Base-by-base conservation (phyloP, 2,888 invertebrate species). In the Sinhomidia bicolor region DNA sequence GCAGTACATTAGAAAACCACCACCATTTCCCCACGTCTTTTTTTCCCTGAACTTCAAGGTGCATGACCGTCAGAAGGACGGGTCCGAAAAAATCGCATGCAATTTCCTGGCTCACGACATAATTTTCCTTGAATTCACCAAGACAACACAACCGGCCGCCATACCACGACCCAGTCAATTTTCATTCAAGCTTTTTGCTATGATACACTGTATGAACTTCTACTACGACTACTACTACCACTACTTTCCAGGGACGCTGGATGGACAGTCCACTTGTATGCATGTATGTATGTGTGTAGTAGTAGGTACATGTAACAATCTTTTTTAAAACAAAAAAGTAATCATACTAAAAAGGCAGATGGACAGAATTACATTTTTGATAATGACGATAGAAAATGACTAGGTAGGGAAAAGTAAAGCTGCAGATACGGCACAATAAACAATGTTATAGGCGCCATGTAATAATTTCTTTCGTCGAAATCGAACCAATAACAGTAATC, bases 1-100 rank as follows among this genome's bases (percentile, higher is more conserved):
- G 68, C 79, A 79, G 54, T 71, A 79, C 65, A 26, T 80, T 10
- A 26, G 1, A 57, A 23, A 71, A n/a, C n/a, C n/a, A n/a, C n/a
- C n/a, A n/a, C n/a, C 71, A 26, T 68, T 78, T 80, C 54, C 26
- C 36, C 65, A 26, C 65, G 36, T 60, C 41, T n/a, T 51, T 44
- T 51, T 54, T 89, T 89, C 89, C 85, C 85, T 85, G 85, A 85
- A 89, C 85, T 89, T 89, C 89, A 82, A 89, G 89, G 89, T 89
- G 84, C 89, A 89, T 89, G 89, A 89, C 89, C 89, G 89, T 89
- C 89, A 89, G 89, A 89, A 85, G 89, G 89, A 89, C 89, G 88
- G 88, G 85, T 74, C 74, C 81, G 65, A 85, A 76, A 80, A 89
- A 85, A 89, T 85, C 81, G 85, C 89, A 89, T 89, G 89, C 89